Percentiles rank a stretch among this genome's conserved stretches.
phyloP scores from a whole-genome alignment of 2,113 vertebrate species.

The Galeopterus variegatus region DNA sequence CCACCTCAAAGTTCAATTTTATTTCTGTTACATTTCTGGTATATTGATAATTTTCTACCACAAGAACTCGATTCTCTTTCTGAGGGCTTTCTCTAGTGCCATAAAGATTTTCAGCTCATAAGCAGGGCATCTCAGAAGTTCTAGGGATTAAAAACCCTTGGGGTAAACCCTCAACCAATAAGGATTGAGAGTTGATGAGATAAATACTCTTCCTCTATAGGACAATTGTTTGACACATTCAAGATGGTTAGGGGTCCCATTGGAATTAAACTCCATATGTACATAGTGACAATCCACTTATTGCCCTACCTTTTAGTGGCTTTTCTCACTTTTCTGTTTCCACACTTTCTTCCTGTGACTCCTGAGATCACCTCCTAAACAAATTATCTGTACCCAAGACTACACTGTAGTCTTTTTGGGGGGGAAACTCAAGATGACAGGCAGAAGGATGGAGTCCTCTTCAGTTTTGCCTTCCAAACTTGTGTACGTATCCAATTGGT shows the following conservation, averaged over 20 bases:
- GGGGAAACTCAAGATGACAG: neutral
- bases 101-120: neutral
- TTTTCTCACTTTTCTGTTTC: neutral
- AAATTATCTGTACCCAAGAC: neutral
- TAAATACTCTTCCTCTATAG: neutral
- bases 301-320: neutral
- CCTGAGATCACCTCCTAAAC: neutral
- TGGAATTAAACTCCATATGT: neutral
- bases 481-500: neutral
- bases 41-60: neutral
- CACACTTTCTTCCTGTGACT: neutral
- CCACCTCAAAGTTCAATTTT: neutral
- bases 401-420: neutral
- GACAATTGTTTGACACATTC: neutral
- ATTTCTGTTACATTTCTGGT: neutral
- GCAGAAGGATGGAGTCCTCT: neutral
- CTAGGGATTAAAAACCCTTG: neutral
- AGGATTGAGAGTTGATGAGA: neutral
- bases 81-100: neutral
- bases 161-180: neutral
- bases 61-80: neutral
- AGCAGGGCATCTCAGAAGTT: neutral
- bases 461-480: neutral
- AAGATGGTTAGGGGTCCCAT: neutral
- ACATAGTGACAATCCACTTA: neutral